Conservation (phyloP, 2,888 invertebrate species). For the Lamellibrachia columna region DNA sequence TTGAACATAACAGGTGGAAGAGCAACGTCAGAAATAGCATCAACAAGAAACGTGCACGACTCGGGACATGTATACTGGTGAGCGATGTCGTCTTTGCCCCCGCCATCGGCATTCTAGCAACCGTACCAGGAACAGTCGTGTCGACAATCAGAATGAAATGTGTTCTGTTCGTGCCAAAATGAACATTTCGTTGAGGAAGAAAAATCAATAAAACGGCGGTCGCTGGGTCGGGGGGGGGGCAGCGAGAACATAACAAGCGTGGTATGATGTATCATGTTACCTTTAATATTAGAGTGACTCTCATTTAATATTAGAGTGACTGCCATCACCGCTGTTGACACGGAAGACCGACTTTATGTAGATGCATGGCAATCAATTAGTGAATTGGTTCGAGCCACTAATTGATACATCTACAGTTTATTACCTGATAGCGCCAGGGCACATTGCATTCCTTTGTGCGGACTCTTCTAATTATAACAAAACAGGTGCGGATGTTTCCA, state of each 20-base stretch:
- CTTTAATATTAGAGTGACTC: too few species aligned
- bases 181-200: background rate
- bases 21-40: background rate
- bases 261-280: too few species aligned
- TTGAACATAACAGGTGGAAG: background rate
- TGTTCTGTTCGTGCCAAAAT: background rate
- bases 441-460: too few species aligned
- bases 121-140: background rate
- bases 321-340: background rate
- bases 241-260: too few species aligned
- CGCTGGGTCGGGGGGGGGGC: too few species aligned
- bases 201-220: background rate
- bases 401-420: background rate
- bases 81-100: too few species aligned
- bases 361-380: background rate
- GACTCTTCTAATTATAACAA: background rate
- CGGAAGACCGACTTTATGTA: background rate
- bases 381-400: background rate
- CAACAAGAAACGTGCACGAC: background rate
- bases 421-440: background rate
- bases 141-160: background rate
- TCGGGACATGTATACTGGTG: background rate
- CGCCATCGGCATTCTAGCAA: background rate
- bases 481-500: background rate
- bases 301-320: too few species aligned